Conservation (phyloP, 1,140 invertebrate species). For the Drosophila watanabei region DNA sequence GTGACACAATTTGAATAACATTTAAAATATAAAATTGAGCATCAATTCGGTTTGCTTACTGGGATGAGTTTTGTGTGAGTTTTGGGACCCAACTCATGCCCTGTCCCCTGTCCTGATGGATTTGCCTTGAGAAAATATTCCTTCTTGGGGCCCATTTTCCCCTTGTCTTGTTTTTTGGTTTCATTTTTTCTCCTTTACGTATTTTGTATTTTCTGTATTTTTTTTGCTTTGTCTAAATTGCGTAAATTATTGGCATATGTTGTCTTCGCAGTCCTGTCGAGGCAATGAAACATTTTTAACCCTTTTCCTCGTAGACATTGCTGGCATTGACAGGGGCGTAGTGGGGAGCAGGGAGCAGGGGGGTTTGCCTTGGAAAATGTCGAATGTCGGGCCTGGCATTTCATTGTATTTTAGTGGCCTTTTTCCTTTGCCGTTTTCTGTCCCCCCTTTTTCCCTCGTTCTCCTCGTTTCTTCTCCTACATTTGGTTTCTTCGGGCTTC, state of each 20-base stretch:
- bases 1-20: conserved; percentile 84
- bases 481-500: not conserved
- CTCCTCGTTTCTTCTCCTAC: not conserved
- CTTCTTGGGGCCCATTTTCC: conserved; percentile 15
- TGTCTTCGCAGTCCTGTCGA: conserved; percentile 64
- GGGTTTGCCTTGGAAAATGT: conserved; percentile 13
- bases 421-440: not conserved
- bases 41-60: conserved; percentile 58
- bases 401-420: conserved; percentile 51
- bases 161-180: conserved; percentile 28
- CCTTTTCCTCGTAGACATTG: conserved; percentile 71
- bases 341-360: not conserved
- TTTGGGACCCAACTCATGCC: conserved; percentile 11
- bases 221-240: conserved; percentile 68
- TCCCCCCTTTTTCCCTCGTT: not conserved
- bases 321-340: conserved; percentile 69
- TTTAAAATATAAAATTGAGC: conserved; percentile 83
- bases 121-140: conserved; percentile 25
- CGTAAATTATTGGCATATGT: conserved; percentile 81
- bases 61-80: not conserved
- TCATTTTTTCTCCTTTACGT: conserved; percentile 19
- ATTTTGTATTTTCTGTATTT: not conserved
- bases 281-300: conserved; percentile 81
- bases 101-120: conserved; percentile 30
- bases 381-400: conserved; percentile 66